Evolutionary conservation across 2,113 vertebrate species (phyloP).

Genomic region (Oplegnathus fasciatus): DNA sequence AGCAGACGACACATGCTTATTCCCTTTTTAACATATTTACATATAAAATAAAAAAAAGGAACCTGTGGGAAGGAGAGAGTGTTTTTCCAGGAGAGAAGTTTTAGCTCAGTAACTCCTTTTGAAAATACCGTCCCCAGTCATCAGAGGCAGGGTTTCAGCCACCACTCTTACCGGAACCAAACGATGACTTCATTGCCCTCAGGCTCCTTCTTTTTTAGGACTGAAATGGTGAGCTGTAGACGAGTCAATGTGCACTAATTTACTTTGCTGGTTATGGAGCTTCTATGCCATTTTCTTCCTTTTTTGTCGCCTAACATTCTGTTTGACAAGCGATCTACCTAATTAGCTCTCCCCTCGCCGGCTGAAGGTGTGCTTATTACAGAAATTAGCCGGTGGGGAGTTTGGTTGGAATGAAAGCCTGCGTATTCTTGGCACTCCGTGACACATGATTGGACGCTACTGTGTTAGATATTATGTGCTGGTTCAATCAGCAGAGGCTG

Average conservation of each 20-base stretch:
- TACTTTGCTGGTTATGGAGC: conserved; percentile 55
- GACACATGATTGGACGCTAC: conserved; percentile 57
- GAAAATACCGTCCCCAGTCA: conserved; percentile 24
- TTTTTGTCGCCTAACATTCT: conserved; percentile 46
- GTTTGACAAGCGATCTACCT: conserved; percentile 59
- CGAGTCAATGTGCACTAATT: conserved; percentile 56
- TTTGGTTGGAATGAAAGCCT: conserved; percentile 54
- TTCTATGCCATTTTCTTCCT: conserved; percentile 33
- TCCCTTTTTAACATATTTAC: conserved; percentile 14
- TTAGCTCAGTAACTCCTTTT: conserved; percentile 26
- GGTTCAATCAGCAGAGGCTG: conserved; percentile 40
- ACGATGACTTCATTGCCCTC: conserved; percentile 50
- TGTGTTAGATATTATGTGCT: conserved; percentile 47
- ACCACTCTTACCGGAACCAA: conserved; percentile 30
- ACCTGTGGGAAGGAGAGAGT: not conserved
- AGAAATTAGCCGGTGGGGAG: conserved; percentile 57
- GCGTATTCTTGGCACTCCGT: conserved; percentile 18
- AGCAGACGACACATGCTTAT: not conserved
- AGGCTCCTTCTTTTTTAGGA: conserved; percentile 44
- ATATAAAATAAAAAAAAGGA: not conserved
- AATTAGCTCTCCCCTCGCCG: conserved; percentile 54
- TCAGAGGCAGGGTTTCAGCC: conserved; percentile 35
- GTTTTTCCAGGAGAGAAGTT: conserved; percentile 6
- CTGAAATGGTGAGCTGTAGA: conserved; percentile 45
- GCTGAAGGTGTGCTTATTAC: conserved; percentile 68